Percentiles rank a stretch among this genome's conserved stretches.
Evolutionary conservation across 2,888 invertebrate genomes (phyloP).

Genomic region (Caenorhabditis sp.): DNA sequence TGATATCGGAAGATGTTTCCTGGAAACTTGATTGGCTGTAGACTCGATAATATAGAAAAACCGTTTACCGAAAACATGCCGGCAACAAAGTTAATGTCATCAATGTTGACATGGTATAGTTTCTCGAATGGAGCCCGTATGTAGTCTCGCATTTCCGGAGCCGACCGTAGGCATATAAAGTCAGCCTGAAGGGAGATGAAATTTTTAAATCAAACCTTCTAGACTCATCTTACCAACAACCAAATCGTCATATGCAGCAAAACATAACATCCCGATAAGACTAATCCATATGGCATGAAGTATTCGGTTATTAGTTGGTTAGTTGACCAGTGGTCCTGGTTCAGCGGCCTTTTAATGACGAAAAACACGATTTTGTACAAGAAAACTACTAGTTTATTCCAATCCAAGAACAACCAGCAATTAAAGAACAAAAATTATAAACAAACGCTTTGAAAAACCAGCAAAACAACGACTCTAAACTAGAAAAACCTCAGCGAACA

Average conservation of each 20-base stretch:
- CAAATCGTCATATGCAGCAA: constrained; percentile 13
- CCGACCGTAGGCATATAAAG: neutral
- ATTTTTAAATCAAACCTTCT: neutral
- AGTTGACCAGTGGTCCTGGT: too few species aligned
- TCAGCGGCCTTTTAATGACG: too few species aligned
- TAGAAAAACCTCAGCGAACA: too few species aligned
- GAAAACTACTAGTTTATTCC: too few species aligned
- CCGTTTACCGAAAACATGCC: constrained; percentile 36
- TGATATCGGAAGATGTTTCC: neutral
- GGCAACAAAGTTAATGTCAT: constrained; percentile 32
- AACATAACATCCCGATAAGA: constrained; percentile 2
- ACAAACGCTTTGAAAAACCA: too few species aligned
- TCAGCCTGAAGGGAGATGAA: neutral
- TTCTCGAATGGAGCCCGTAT: constrained; percentile 5
- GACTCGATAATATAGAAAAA: neutral
- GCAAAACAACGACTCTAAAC: too few species aligned
- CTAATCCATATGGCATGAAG: constrained; percentile 38
- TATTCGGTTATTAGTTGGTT: constrained; percentile 13
- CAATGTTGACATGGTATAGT: constrained; percentile 13
- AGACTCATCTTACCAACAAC: neutral
- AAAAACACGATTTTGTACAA: too few species aligned
- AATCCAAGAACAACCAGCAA: too few species aligned
- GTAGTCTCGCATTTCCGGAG: constrained; percentile 14
- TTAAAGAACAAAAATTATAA: too few species aligned
- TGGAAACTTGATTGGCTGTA: neutral